Evolutionary conservation across 2,888 invertebrate genomes (phyloP).

Genomic region (Orthonevra nobilis): DNA sequence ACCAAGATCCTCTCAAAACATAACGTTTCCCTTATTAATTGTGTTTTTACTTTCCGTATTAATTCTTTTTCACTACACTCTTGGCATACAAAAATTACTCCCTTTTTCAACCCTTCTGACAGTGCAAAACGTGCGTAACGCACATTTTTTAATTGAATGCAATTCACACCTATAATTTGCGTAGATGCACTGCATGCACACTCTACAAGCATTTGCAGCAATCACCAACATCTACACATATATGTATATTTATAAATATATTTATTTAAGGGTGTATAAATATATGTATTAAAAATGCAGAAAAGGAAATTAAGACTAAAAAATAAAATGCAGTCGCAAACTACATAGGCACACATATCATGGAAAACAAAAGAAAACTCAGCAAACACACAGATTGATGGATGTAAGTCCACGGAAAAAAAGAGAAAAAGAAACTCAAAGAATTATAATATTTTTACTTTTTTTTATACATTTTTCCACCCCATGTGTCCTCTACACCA

Average conservation of each 20-base stretch:
- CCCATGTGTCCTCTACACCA: neutral
- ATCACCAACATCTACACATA: no score
- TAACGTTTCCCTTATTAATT: no score
- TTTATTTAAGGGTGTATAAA: no score
- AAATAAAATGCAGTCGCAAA: constrained; percentile 45
- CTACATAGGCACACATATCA: constrained; percentile 30
- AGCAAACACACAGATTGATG: constrained; percentile 14
- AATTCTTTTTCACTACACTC: no score
- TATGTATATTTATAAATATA: no score
- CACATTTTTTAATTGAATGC: constrained; percentile 62
- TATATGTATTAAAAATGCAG: no score
- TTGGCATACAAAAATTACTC: no score
- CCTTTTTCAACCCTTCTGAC: constrained; percentile 2
- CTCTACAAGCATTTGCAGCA: constrained; percentile 27
- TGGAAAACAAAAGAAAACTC: constrained; percentile 35
- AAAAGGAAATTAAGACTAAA: constrained; percentile 32
- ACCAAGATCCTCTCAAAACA: no score
- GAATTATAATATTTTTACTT: constrained; percentile 34
- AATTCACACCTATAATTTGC: constrained; percentile 60
- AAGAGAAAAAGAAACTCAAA: constrained; percentile 10
- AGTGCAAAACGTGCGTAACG: constrained; percentile 52
- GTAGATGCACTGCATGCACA: constrained; percentile 23
- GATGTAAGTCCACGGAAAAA: constrained; percentile 16
- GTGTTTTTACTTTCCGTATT: no score
- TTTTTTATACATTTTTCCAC: constrained; percentile 5